Conservation (phyloP, 2,888 invertebrate species). For the Coleophora deauratella region DNA sequence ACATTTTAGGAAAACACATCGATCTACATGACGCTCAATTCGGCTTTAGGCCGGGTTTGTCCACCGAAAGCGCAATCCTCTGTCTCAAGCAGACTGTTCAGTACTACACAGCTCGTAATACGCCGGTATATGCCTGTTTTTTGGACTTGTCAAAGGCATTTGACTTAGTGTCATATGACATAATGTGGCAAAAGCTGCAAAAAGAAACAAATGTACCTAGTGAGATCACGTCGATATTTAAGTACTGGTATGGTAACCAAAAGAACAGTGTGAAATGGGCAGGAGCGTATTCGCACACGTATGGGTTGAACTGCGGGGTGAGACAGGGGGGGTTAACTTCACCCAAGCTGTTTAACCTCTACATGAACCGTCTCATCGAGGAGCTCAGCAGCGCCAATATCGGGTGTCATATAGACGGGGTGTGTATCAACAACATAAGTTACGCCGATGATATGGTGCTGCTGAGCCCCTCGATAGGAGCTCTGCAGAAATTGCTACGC, state of each 20-base stretch:
- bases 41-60: conserved; percentile 9
- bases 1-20: conserved; percentile 3
- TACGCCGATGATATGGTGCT: background rate
- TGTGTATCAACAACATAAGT: conserved; percentile 1
- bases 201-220: background rate
- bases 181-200: conserved; percentile 1
- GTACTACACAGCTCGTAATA: conserved; percentile 7
- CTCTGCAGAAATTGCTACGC: too few relatives aligned
- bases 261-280: background rate
- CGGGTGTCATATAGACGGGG: background rate
- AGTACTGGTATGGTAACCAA: background rate
- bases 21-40: conserved; percentile 10
- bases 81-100: conserved; percentile 11
- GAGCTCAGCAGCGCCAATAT: background rate
- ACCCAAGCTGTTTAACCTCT: background rate
- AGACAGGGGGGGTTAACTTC: conserved; percentile 3
- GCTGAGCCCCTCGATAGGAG: background rate
- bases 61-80: conserved; percentile 12
- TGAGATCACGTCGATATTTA: background rate
- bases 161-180: conserved; percentile 9
- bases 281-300: background rate
- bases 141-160: conserved; percentile 6
- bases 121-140: conserved; percentile 11
- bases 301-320: conserved; percentile 3
- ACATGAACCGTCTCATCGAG: conserved; percentile 1